These are phyloP conservation scores for Mellivora capensis DNA, from an alignment of 2,113 vertebrate genomes.

Conservation along the genomic window DNA sequence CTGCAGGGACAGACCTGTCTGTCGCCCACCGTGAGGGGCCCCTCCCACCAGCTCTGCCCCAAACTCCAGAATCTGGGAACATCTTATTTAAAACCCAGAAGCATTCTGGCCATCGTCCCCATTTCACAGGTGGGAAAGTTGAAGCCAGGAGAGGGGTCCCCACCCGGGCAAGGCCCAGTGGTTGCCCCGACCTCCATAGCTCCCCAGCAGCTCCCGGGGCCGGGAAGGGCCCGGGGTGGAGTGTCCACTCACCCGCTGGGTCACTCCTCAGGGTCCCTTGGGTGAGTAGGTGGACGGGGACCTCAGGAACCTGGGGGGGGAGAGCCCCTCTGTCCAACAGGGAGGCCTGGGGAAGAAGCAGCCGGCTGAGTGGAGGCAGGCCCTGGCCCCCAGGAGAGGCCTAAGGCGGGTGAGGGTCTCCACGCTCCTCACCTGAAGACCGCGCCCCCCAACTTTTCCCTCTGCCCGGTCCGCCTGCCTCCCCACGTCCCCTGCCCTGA, in stretches of 20 bases:
- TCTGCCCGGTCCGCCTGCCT: neutral
- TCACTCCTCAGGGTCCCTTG: neutral
- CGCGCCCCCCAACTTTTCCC: neutral
- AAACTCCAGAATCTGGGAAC: neutral
- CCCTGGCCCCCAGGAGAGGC: too few relatives aligned
- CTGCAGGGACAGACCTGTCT: neutral
- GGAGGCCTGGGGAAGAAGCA: neutral
- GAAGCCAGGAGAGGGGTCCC: neutral
- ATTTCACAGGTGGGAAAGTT: neutral
- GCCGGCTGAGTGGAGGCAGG: neutral
- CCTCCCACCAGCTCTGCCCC: neutral
- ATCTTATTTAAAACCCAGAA: neutral
- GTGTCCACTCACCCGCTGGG: neutral
- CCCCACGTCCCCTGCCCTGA: fast-evolving
- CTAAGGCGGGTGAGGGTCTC: fast-evolving
- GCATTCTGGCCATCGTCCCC: neutral
- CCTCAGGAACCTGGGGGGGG: fast-evolving
- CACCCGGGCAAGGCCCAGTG: fast-evolving
- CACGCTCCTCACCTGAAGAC: fast-evolving
- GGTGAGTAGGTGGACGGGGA: neutral
- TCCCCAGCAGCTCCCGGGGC: neutral
- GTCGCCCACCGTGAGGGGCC: neutral
- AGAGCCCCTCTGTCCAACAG: neutral
- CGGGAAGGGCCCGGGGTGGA: too few relatives aligned
- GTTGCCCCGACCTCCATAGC: fast-evolving